Conservation (phyloP, 2,113 vertebrate species). For the Ivindomyrus marchei region DNA sequence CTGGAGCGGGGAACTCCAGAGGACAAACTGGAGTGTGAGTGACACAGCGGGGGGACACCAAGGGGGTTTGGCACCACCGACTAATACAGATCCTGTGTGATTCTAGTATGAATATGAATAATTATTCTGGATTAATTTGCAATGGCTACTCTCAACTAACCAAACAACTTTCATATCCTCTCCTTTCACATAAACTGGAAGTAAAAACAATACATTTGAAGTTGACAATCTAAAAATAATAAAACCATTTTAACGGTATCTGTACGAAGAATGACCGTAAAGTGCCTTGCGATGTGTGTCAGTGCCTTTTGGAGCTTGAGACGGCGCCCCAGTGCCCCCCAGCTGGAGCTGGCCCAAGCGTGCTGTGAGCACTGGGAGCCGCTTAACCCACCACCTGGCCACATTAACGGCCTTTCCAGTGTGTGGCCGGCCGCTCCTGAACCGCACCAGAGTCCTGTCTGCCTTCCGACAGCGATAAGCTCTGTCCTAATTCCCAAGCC, state of each 20-base stretch:
- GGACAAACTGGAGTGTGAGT: constrained; percentile 94
- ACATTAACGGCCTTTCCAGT: background rate
- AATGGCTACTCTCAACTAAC: background rate
- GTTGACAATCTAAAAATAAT: background rate
- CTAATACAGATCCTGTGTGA: background rate
- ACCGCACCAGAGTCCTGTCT: constrained; percentile 27
- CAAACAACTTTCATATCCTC: background rate
- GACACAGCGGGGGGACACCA: background rate
- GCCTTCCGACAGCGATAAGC: constrained; percentile 30
- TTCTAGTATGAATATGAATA: background rate
- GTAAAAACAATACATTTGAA: background rate
- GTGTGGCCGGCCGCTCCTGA: background rate
- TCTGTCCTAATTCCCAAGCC: constrained; percentile 22
- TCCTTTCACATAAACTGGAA: background rate
- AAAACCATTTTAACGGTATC: background rate
- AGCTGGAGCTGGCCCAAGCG: background rate
- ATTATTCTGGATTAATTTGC: background rate
- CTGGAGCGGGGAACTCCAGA: constrained; percentile 83
- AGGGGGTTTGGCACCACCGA: background rate
- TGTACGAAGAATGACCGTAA: background rate
- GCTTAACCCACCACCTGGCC: background rate
- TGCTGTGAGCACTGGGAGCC: background rate
- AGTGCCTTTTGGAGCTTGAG: background rate
- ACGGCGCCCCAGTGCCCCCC: background rate
- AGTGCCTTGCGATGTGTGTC: background rate